Conservation (phyloP, 2,797 vertebrate species). For the Cossypha caffra region DNA sequence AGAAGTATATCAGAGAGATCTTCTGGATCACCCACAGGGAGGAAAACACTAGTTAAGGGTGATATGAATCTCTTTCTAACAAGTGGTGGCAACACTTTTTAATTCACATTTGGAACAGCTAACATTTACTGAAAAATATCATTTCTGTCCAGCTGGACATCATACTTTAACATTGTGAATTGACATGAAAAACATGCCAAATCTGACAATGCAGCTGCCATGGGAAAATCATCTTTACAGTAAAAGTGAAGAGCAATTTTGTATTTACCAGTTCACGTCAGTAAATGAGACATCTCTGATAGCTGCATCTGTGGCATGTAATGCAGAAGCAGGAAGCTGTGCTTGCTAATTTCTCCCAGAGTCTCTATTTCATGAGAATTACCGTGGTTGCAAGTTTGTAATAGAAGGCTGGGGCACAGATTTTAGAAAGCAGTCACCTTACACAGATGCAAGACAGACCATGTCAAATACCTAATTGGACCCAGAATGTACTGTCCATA, state of each 20-base stretch:
- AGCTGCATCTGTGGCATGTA: background rate
- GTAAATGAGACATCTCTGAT: background rate
- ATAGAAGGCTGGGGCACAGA: background rate
- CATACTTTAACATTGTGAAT: background rate
- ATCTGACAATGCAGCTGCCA: background rate
- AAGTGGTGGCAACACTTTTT: background rate
- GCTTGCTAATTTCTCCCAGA: background rate
- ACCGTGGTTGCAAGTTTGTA: background rate
- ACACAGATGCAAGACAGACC: background rate
- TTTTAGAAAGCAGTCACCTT: background rate
- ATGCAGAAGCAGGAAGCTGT: background rate
- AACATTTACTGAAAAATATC: background rate
- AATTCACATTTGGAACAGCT: background rate
- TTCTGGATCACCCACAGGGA: background rate
- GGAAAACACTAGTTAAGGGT: background rate
- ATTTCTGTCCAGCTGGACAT: background rate
- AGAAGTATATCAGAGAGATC: background rate
- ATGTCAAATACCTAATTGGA: background rate
- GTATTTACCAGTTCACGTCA: background rate
- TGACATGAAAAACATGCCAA: background rate
- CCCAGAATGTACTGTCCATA: background rate
- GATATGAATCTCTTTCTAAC: background rate
- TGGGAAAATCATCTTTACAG: background rate
- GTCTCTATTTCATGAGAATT: background rate
- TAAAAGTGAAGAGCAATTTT: background rate